Conservation (phyloP, 2,888 invertebrate genomes). For the Machimus rusticus region DNA sequence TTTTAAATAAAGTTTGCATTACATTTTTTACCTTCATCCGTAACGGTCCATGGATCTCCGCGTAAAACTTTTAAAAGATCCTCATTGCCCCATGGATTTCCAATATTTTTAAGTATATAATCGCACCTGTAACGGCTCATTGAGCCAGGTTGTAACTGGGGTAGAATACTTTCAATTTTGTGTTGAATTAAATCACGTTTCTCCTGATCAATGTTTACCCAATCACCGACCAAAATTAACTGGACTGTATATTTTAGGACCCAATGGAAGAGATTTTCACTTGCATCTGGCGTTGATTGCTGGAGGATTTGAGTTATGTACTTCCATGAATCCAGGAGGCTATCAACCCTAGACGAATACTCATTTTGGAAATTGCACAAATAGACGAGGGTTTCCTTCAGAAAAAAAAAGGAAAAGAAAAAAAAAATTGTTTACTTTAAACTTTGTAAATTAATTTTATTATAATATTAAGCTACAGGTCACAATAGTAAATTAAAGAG, state of each 20-base stretch:
- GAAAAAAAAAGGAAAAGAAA: background rate
- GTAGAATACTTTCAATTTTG: conserved; percentile 30
- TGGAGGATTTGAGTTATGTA: background rate
- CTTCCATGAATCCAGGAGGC: conserved; percentile 1
- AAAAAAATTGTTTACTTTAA: background rate
- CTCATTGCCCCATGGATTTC: conserved; percentile 40
- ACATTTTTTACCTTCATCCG: background rate
- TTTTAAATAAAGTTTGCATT: conserved; percentile 45
- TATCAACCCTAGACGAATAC: background rate
- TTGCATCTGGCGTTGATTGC: background rate
- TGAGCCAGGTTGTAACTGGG: background rate
- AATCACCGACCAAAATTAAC: conserved; percentile 32
- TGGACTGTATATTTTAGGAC: conserved; percentile 14
- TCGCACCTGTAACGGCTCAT: conserved; percentile 24
- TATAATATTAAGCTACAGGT: background rate
- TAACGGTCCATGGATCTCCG: conserved; percentile 5
- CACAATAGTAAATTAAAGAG: too few relatives aligned
- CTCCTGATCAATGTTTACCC: background rate
- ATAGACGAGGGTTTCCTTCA: background rate
- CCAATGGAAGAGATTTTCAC: conserved; percentile 8
- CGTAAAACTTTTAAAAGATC: conserved; percentile 27
- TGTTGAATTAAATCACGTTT: background rate
- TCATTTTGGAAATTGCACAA: conserved; percentile 18
- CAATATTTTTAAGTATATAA: conserved; percentile 41
- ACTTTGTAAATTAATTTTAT: background rate